These are phyloP conservation scores for Emydura subglobosa DNA, from an alignment of 2,113 vertebrate genomes.

Conservation along the genomic window DNA sequence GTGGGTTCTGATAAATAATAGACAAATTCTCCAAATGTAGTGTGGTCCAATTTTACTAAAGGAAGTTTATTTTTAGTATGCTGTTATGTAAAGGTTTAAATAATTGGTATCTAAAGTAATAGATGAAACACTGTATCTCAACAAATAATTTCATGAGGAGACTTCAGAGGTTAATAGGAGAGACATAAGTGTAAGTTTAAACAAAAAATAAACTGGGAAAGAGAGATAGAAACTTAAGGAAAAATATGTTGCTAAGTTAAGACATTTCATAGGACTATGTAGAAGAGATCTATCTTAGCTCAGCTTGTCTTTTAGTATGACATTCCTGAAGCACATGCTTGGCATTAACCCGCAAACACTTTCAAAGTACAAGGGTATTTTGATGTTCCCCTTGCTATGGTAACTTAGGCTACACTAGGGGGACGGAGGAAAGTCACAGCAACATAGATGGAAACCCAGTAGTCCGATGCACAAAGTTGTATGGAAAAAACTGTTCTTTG, in stretches of 20 bases:
- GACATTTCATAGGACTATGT: not conserved
- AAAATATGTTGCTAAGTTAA: not conserved
- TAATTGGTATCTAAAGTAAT: not conserved
- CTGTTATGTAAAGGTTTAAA: not conserved
- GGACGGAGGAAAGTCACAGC: not conserved
- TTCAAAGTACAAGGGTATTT: not conserved
- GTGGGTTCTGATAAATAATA: not conserved
- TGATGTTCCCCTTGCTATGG: not conserved
- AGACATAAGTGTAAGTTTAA: not conserved
- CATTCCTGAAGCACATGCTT: not conserved
- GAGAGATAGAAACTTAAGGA: not conserved
- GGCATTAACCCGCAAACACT: not conserved
- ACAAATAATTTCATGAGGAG: not conserved
- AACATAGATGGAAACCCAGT: not conserved
- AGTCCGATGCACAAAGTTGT: not conserved
- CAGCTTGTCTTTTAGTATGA: not conserved
- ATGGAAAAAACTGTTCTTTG: not conserved
- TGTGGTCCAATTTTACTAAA: not conserved
- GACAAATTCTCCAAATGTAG: not conserved
- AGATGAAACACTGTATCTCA: not conserved
- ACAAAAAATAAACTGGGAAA: not conserved
- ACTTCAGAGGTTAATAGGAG: not conserved
- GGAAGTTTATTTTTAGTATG: not conserved
- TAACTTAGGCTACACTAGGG: not conserved
- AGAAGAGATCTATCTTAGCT: not conserved